A percentile compares a stretch with the other conserved stretches of the same genome.
These are phyloP conservation scores for Distichodus sexfasciatus DNA, from an alignment of 2,797 vertebrate species.

Conservation along the genomic window DNA sequence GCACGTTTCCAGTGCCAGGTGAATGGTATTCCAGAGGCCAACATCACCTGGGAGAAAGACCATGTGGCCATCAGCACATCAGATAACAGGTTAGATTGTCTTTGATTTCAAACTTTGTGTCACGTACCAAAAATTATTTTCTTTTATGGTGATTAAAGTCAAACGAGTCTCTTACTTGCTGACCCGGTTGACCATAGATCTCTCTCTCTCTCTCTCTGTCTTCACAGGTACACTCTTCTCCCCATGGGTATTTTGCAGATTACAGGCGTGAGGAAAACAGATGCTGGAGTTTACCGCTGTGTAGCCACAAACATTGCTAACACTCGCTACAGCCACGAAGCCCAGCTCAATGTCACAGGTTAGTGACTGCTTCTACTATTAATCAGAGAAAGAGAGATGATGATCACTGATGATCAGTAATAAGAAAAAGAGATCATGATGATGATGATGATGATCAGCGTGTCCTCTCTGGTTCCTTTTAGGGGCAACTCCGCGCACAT, in stretches of 20 bases:
- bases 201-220: neutral
- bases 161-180: neutral
- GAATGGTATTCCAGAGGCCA: slow-evolving; percentile 69
- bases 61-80: slow-evolving; percentile 54
- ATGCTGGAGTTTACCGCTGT: slow-evolving; percentile 68
- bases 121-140: neutral
- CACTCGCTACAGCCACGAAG: slow-evolving; percentile 71
- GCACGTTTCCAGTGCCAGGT: slow-evolving; percentile 76
- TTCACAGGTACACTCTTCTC: slow-evolving; percentile 75
- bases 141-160: no score
- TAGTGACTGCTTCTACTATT: slow-evolving; percentile 28
- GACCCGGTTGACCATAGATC: neutral
- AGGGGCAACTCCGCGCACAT: slow-evolving; percentile 61
- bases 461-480: neutral
- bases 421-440: no score
- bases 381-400: neutral
- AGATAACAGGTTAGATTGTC: slow-evolving; percentile 60
- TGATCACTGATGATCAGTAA: neutral
- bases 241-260: slow-evolving; percentile 77
- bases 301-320: slow-evolving; percentile 72
- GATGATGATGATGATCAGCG: no score
- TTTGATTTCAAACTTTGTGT: neutral
- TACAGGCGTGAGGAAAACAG: slow-evolving; percentile 61
- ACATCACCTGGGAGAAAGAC: slow-evolving; percentile 77
- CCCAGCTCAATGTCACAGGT: slow-evolving; percentile 70